phyloP scores from a whole-genome alignment of 1,140 invertebrate genomes.

The Listronotus bonariensis region DNA sequence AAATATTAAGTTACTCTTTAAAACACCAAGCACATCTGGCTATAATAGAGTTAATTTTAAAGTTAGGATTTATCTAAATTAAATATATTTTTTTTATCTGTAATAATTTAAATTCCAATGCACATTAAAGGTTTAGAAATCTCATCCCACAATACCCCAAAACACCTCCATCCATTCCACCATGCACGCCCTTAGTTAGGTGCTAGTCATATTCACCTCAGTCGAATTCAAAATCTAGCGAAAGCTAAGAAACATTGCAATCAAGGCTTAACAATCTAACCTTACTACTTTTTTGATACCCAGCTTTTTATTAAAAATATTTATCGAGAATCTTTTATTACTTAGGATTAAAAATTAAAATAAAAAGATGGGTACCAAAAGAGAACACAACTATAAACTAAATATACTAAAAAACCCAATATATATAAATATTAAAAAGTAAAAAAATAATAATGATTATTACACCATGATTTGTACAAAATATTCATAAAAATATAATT shows the following conservation, averaged over 20 bases:
- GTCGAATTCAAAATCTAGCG: conserved; percentile 52
- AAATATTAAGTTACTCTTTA: too few species aligned
- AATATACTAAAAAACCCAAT: conserved; percentile 43
- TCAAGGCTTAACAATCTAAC: conserved; percentile 20
- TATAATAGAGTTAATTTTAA: too few species aligned
- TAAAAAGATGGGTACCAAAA: conserved; percentile 10
- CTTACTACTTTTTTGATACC: conserved; percentile 4
- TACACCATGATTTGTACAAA: conserved; percentile 43
- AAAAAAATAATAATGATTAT: conserved; percentile 32
- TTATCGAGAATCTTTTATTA: too few species aligned
- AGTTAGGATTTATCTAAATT: too few species aligned
- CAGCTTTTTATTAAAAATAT: background rate
- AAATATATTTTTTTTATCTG: too few species aligned
- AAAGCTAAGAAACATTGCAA: conserved; percentile 49
- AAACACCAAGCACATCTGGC: too few species aligned
- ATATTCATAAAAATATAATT: too few species aligned
- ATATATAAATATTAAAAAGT: conserved; percentile 37
- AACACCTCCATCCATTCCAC: conserved; percentile 28
- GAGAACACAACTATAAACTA: conserved; percentile 30
- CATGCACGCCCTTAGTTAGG: conserved; percentile 30
- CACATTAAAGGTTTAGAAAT: background rate
- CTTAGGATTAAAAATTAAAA: background rate
- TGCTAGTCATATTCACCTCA: conserved; percentile 45
- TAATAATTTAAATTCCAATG: too few species aligned
- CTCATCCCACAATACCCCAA: conserved; percentile 10